Evolutionary conservation across 2,888 invertebrate species (phyloP), one percentile per base, ranked within the genome.

Genomic region (Zygogramma bicolorata): DNA sequence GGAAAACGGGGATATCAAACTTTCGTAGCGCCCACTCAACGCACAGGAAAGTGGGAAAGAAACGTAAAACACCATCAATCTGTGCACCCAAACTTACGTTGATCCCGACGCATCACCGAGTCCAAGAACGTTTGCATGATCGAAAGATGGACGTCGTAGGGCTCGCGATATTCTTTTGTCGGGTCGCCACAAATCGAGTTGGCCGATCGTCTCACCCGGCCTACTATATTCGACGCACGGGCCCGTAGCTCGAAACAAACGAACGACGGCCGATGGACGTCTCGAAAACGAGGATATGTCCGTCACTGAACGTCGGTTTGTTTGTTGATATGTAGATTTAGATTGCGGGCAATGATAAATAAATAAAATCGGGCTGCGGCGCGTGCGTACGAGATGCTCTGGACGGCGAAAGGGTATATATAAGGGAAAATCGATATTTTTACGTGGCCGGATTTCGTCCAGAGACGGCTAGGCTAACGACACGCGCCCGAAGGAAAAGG

Each of bases 51-150:
- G n/a, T n/a, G n/a, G n/a, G 20, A 46, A 73, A 69, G 60, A 59
- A 59, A 65, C 40, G n/a, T n/a, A n/a, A n/a, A n/a, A n/a, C n/a
- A n/a, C 60, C 73, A 67, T 10, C 31, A 61, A 60, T 53, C 57
- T 34, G n/a, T n/a, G 61, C 60, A 46, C 10, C 67, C 58, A 75
- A 76, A 79, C 79, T 79, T 77, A 79, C 79, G 63, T 59, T 72
- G 73, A 53, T 77, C 76, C 42, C 76, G 76, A 27, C 74, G 75
- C 76, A 79, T 73, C 27, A 77, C 29, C 34, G 65, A 68, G 38
- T 77, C 74, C 46, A 74, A 63, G 42, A 75, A 58, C 60, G 68
- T 38, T 46, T 75, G 73, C 77, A 77, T 77, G 53, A 18, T 65
- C 42, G 42, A 57, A 46, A 65, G 59, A 58, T 38, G 46, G 62